Percentiles rank a stretch among this genome's conserved stretches.
phyloP scores from a whole-genome alignment of 2,888 invertebrate species.

The Panorpa germanica region DNA sequence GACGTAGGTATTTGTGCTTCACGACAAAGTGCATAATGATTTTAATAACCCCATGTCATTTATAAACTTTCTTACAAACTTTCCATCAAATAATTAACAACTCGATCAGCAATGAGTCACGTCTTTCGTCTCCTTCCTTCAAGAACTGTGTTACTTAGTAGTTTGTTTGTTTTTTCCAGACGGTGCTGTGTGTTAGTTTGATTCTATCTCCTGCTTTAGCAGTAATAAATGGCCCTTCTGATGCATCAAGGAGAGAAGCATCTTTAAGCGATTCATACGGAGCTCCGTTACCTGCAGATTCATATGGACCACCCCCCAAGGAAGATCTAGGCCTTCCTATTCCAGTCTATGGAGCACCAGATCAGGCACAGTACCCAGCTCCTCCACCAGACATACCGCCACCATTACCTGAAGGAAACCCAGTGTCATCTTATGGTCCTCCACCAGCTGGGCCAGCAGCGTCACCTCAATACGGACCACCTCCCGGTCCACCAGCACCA shows the following conservation, averaged over 20 bases:
- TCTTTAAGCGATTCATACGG: conserved; percentile 36
- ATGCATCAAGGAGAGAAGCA: conserved; percentile 17
- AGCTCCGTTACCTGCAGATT: conserved; percentile 29
- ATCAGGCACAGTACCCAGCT: conserved; percentile 25
- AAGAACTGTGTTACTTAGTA: too few species aligned
- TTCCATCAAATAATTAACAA: too few species aligned
- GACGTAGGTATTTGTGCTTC: too few species aligned
- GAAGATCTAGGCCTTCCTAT: conserved; percentile 30
- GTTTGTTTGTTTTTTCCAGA: too few species aligned
- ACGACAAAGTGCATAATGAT: too few species aligned
- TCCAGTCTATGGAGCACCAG: conserved; percentile 38
- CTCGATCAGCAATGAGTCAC: too few species aligned
- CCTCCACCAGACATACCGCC: conserved; percentile 25
- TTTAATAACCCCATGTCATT: too few species aligned
- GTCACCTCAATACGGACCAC: conserved; percentile 17
- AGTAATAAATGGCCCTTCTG: conserved; percentile 9
- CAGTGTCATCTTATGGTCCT: conserved; percentile 16
- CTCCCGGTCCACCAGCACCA: conserved; percentile 23
- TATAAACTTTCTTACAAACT: too few species aligned
- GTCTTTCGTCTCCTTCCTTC: too few species aligned
- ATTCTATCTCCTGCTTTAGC: conserved; percentile 15
- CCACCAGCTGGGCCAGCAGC: conserved; percentile 16
- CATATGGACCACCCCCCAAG: conserved; percentile 31
- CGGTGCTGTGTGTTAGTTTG: too few species aligned
- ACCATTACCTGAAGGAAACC: conserved; percentile 17